Conservation (phyloP, 2,888 invertebrate genomes). For the Bellardia pandia region DNA sequence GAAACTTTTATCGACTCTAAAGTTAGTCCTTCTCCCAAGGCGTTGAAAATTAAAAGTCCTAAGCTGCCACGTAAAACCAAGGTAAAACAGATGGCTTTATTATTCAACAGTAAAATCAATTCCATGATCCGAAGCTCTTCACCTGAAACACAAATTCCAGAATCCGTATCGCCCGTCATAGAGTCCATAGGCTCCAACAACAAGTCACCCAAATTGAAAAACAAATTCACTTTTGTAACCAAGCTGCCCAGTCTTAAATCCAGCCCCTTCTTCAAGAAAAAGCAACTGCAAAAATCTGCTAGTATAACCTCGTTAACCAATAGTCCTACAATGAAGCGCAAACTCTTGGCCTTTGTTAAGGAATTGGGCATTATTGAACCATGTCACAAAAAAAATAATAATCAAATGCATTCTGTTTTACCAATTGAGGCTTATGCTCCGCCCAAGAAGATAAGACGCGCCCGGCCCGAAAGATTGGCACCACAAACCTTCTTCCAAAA, state of each 20-base stretch:
- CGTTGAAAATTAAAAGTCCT: constrained; percentile 68
- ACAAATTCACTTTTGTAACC: no score
- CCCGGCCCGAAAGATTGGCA: constrained; percentile 77
- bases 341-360: no score
- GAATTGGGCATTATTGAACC: constrained; percentile 51
- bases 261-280: no score
- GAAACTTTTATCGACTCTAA: constrained; percentile 68
- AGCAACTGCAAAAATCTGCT: no score
- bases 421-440: constrained; percentile 80
- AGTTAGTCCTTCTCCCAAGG: background rate
- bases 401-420: constrained; percentile 74
- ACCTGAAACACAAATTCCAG: constrained; percentile 68
- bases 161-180: constrained; percentile 16
- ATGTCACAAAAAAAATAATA: constrained; percentile 76
- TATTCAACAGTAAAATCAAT: constrained; percentile 80
- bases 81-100: constrained; percentile 81
- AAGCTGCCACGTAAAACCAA: constrained; percentile 73
- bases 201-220: no score
- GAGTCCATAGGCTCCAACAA: constrained; percentile 47
- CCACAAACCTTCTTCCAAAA: constrained; percentile 77
- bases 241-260: constrained; percentile 69
- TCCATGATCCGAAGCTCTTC: constrained; percentile 76
- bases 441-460: constrained; percentile 81
- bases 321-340: no score
- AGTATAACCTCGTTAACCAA: no score